Evolutionary conservation across 2,113 vertebrate genomes (phyloP), one percentile per base, ranked within the genome.

Genomic region (Tringa solitaria): DNA sequence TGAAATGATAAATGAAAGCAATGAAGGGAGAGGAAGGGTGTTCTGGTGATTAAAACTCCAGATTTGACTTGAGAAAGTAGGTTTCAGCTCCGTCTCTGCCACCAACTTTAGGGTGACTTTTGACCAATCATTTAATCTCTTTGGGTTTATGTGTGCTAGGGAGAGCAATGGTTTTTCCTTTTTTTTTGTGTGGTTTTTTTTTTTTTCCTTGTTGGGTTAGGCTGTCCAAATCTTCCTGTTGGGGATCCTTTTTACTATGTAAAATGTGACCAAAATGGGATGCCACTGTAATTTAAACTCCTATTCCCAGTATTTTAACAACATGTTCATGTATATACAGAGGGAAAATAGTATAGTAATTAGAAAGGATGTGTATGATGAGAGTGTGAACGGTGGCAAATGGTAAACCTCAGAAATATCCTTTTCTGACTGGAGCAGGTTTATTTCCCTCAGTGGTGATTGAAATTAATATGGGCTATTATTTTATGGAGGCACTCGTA

Each of bases 1-100:
- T 96, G 94, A 87, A 96, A 94, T 96, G 95, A 96, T 96, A 89
- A 96, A 96, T 96, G 95, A 82, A 92, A 89, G 93, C 87, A 84
- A 73, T 95, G 96, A 91, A 95, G 81, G 93, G 77, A 95, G 74
- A 94, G 68, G 84, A 96, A 95, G 81, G 92, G 93, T 96, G 84
- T 83, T 87, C 50, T 91, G 87, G 94, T 94, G 90, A 96, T 95
- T 96, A 96, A 95, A 96, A 93, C 89, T 91, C 87, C 6, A 13
- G 63, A 59, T 92, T 84, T 76, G 70, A 92, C 37, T 97, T 64
- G 67, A 89, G 84, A 93, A 93, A 94, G 84, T 82, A 90, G 81
- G n/a, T 82, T 95, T 87, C 77, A 85, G 35, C 59, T 96, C 69
- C 28, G 48, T 76, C 89, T 87, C 89, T 89, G 81, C 70, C 53